phyloP scores from a whole-genome alignment of 2,113 vertebrate genomes.

The Carassius gibelio region DNA sequence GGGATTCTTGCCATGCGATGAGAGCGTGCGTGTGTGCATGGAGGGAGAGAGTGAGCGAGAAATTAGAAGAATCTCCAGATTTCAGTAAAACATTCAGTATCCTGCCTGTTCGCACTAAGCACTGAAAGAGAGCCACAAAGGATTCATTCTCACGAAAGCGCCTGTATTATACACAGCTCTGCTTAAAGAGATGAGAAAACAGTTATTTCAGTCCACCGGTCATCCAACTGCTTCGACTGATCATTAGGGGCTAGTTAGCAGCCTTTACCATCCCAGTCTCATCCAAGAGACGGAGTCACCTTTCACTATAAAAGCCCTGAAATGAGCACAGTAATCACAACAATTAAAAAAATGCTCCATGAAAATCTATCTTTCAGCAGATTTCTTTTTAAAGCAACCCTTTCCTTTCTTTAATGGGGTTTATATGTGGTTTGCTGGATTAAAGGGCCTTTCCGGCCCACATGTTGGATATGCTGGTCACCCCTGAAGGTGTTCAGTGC shows the following conservation, averaged over 20 bases:
- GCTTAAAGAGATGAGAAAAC: conserved; percentile 35
- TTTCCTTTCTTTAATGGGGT: conserved; percentile 53
- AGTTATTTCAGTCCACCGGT: conserved; percentile 43
- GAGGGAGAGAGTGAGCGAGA: conserved; percentile 4
- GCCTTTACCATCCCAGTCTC: conserved; percentile 43
- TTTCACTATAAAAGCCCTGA: conserved; percentile 50
- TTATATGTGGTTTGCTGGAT: conserved; percentile 60
- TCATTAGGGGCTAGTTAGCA: conserved; percentile 47
- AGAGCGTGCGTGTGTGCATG: conserved; percentile 15
- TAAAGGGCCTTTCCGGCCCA: conserved; percentile 60
- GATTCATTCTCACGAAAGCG: conserved; percentile 33
- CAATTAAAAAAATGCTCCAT: conserved; percentile 42
- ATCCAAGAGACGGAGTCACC: conserved; percentile 36
- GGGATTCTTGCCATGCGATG: conserved; percentile 51
- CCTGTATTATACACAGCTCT: conserved; percentile 23
- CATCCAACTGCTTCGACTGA: conserved; percentile 35
- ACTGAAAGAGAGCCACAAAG: conserved; percentile 40
- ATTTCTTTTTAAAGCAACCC: neutral
- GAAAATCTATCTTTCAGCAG: conserved; percentile 52
- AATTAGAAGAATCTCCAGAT: conserved; percentile 43
- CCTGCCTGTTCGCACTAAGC: neutral
- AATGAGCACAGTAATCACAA: conserved; percentile 41
- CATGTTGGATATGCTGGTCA: conserved; percentile 43
- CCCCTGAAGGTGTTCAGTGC: conserved; percentile 58
- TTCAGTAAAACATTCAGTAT: conserved; percentile 20